Base-by-base conservation (phyloP, 1,140 invertebrate genomes). In the Lerema accius region DNA sequence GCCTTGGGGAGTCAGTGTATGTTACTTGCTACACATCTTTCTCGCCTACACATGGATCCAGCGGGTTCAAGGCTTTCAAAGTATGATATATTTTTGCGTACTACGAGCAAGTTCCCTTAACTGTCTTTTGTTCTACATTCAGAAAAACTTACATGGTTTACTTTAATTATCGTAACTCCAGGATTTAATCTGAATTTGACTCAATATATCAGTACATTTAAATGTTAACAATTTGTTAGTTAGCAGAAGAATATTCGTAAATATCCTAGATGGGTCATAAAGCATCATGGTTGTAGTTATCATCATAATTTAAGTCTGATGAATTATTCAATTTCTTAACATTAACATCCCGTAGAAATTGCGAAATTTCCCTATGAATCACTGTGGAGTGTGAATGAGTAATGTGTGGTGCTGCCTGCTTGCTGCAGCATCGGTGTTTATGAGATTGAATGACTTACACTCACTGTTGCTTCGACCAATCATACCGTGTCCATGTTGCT, bases 51-150 rank as follows among this genome's bases (percentile, higher is more conserved):
- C 59, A 53, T 17, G 53, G 39, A 53, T 69, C 62, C 51, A 58
- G 58, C 15, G 50, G 58, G 63, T 65, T 69, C 67, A 69, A 69
- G 63, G 67, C 51, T 65, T 40, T 48, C 4, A 40, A 42, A 42
- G 14, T 23, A 50, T 56, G 39, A 11, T 15, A 11, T 6, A 32
- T n/a, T 10, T 17, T 51, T 35, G n/a, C 16, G 26, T 10, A 37
- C 9, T 37, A 11, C 14, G 14, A 13, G 11, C 4, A 32, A 1
- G 28, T 32, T 7, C 9, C 7, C 19, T 7, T 23, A 23, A 23
- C 19, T 5, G 7, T 19, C n/a, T n/a, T 50, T 15, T 37, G 26
- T 4, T 50, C 35, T 11, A 9, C 4, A 23, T 50, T 43, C 5
- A 23, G 5, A n/a, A n/a, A n/a, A n/a, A n/a, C n/a, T n/a, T n/a